phyloP scores from a whole-genome alignment of 2,797 vertebrate genomes.

The Lateolabrax maculatus region DNA sequence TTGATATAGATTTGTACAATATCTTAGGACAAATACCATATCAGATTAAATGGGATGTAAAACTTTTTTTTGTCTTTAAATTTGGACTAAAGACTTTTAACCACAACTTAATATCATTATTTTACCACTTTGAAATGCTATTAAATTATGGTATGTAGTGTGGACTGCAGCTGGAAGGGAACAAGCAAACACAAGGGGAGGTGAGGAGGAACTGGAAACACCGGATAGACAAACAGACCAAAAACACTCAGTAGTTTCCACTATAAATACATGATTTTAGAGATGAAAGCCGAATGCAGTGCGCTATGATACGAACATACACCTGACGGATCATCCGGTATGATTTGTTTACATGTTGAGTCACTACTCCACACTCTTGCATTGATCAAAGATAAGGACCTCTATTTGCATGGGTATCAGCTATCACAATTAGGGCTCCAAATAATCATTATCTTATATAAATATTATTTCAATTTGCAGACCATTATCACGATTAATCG shows the following conservation, averaged over 20 bases:
- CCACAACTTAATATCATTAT: not conserved
- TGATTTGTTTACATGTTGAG: no score
- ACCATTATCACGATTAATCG: not conserved
- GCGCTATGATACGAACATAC: no score
- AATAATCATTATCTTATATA: not conserved
- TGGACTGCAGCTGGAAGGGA: slow-evolving; percentile 28
- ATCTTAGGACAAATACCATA: not conserved
- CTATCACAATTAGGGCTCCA: not conserved
- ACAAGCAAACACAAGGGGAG: slow-evolving; percentile 34
- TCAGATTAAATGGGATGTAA: not conserved
- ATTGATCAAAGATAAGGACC: not conserved
- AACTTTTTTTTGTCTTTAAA: not conserved
- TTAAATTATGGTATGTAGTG: not conserved
- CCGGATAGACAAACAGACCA: slow-evolving; percentile 40
- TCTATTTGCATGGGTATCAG: not conserved
- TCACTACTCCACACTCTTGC: not conserved
- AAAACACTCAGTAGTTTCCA: slow-evolving; percentile 10
- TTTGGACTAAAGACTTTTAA: not conserved
- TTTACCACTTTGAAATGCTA: not conserved
- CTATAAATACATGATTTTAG: slow-evolving; percentile 43
- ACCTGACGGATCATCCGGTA: no score
- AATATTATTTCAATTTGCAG: no score
- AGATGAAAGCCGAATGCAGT: not conserved
- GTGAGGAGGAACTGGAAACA: slow-evolving; percentile 38
- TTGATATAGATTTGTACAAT: not conserved